Percentiles rank a stretch among this genome's conserved stretches.
Conservation (phyloP, 2,113 vertebrate genomes). For the Tragelaphus strepsiceros region DNA sequence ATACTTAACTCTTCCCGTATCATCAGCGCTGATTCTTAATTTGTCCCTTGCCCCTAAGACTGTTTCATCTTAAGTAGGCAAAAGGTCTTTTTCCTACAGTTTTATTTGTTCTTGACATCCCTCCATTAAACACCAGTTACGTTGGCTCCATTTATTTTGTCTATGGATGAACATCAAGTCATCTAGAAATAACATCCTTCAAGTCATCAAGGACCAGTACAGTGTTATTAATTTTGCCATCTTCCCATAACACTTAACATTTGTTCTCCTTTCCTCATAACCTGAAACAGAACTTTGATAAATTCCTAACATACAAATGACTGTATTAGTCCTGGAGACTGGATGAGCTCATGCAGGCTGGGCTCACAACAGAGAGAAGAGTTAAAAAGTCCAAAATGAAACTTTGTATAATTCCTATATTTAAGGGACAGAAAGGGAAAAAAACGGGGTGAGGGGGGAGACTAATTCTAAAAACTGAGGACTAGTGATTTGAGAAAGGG, state of each 20-base stretch:
- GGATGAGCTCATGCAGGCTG: not conserved
- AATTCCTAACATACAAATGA: not conserved
- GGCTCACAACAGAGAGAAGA: not conserved
- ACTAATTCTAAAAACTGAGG: not conserved
- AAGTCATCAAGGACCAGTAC: not conserved
- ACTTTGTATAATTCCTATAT: not conserved
- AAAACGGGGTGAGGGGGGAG: accelerated
- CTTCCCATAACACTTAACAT: not conserved
- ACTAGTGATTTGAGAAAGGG: not conserved
- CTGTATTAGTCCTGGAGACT: not conserved
- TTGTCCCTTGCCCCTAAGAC: not conserved
- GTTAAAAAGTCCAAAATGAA: not conserved
- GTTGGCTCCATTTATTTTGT: constrained; percentile 7
- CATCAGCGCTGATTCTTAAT: not conserved
- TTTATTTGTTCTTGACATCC: not conserved
- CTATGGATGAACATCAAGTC: not conserved
- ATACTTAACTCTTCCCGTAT: not conserved
- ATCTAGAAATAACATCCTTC: not conserved
- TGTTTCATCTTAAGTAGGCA: not conserved
- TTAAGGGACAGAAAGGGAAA: not conserved
- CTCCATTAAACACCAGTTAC: not conserved
- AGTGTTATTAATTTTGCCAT: not conserved
- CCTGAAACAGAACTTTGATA: not conserved
- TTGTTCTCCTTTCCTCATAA: not conserved
- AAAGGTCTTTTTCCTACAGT: not conserved